Evolutionary conservation across 1,140 invertebrate genomes (phyloP), one percentile per base, ranked within the genome.

Genomic region (Riptortus pedestris): DNA sequence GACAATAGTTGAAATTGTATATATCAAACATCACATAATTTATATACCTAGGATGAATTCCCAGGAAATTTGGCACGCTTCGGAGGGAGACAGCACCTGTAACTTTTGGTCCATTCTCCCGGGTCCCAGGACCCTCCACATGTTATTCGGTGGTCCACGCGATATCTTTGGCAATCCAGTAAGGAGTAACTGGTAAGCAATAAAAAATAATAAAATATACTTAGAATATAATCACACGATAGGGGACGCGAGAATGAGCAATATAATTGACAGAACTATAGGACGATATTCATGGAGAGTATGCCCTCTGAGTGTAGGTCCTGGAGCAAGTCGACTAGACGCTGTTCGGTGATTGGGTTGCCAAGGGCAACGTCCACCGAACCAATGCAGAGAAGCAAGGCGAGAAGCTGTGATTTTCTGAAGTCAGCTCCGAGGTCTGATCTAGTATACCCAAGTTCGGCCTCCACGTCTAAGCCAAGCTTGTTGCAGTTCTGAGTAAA

Each of bases 291-390:
- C 4, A 51, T 61, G 2, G 67, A 63, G 22, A 82, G 71, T 11
- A 84, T 74, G 2, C 81, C 81, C 2, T 83, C 82, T 14, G 75
- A 76, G 67, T 83, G 74, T 9, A 85, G 70, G 71, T 85, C 83
- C 60, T 79, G 74, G 3, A 85, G 73, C 0, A 84, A 75, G 67
- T 80, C 72, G 74, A 80, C 60, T 72, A 85, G 77, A 47, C 86
- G 77, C 62, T 85, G 81, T 68, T 89, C 86, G 1, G 85, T 87
- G 24, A 81, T 73, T 3, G 83, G 80, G 68, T 84, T 78, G 2
- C 83, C 83, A 2, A 85, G 72, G 1, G 84, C 83, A 33, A 88
- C 81, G 71, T 90, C 87, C 12, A 90, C 85, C 7, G 86, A 88
- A 3, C 87, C 87, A 51, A 88, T 86, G 67, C 87, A 88, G 9